These are phyloP conservation scores for Papilio machaon DNA, from an alignment of 1,140 invertebrate species.

Conservation along the genomic window DNA sequence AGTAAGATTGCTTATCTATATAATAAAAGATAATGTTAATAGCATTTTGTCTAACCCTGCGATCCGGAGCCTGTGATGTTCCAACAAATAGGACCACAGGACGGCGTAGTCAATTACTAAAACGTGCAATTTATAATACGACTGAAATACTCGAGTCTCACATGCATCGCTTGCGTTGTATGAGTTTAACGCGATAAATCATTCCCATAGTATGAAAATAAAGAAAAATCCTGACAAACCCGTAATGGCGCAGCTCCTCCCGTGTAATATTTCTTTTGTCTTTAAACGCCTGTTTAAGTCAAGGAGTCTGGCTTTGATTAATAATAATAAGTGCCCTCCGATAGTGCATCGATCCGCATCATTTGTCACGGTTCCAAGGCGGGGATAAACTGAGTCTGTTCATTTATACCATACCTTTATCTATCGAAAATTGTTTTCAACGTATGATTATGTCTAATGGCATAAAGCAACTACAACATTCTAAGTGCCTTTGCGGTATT, in stretches of 20 bases:
- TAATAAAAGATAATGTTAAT: background rate
- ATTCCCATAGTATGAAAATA: slow-evolving; percentile 23
- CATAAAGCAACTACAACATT: background rate
- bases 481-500: background rate
- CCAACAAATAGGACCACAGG: background rate
- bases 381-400: slow-evolving; percentile 5
- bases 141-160: slow-evolving; percentile 5
- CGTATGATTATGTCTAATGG: slow-evolving; percentile 32
- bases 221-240: slow-evolving; percentile 31
- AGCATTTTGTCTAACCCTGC: background rate
- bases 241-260: slow-evolving; percentile 28
- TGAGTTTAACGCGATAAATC: slow-evolving; percentile 13
- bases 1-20: background rate
- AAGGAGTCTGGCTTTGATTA: slow-evolving; percentile 28
- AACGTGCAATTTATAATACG: slow-evolving; percentile 12
- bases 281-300: slow-evolving; percentile 35
- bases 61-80: background rate
- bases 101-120: slow-evolving; percentile 7
- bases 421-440: slow-evolving; percentile 37
- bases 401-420: slow-evolving; percentile 31
- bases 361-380: slow-evolving; percentile 34
- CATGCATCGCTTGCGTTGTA: slow-evolving; percentile 11
- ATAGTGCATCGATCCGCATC: slow-evolving; percentile 32
- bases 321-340: slow-evolving; percentile 36
- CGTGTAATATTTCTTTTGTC: slow-evolving; percentile 33